Conservation (phyloP, 2,113 vertebrate genomes). For the Eira barbara region DNA sequence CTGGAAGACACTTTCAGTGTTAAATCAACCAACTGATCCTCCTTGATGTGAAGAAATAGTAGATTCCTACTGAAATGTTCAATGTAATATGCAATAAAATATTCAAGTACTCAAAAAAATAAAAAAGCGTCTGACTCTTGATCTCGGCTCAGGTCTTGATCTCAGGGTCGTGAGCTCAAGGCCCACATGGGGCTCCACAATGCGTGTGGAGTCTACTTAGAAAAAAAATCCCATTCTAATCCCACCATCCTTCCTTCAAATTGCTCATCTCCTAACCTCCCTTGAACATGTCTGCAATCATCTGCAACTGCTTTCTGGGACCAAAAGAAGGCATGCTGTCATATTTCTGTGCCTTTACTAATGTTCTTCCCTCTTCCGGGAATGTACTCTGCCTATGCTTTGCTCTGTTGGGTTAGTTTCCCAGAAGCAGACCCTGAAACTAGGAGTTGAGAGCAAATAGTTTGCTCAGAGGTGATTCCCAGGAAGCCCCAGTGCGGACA, state of each 20-base stretch:
- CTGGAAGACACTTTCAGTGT: not conserved
- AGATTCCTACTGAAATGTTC: not conserved
- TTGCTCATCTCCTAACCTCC: not conserved
- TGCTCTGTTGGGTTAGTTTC: not conserved
- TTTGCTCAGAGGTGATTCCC: not conserved
- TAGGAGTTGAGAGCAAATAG: not conserved
- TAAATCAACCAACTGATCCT: not conserved
- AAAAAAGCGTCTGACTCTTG: not conserved
- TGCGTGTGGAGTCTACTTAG: not conserved
- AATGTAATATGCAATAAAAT: conserved; percentile 6
- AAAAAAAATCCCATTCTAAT: not conserved
- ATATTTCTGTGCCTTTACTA: not conserved
- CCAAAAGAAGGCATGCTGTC: not conserved
- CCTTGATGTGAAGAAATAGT: not conserved
- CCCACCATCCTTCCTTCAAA: not conserved
- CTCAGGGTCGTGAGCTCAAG: not conserved
- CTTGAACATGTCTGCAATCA: not conserved
- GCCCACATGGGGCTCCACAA: not conserved
- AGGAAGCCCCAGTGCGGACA: not conserved
- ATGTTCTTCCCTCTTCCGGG: not conserved
- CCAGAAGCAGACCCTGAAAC: not conserved
- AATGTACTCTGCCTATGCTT: not conserved
- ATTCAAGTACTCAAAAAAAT: not conserved
- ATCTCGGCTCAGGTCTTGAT: not conserved
- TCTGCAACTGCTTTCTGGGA: not conserved